Evolutionary conservation across 2,797 vertebrate genomes (phyloP), one percentile per base, ranked within the genome.

Genomic region (Leptatherina wallacei): DNA sequence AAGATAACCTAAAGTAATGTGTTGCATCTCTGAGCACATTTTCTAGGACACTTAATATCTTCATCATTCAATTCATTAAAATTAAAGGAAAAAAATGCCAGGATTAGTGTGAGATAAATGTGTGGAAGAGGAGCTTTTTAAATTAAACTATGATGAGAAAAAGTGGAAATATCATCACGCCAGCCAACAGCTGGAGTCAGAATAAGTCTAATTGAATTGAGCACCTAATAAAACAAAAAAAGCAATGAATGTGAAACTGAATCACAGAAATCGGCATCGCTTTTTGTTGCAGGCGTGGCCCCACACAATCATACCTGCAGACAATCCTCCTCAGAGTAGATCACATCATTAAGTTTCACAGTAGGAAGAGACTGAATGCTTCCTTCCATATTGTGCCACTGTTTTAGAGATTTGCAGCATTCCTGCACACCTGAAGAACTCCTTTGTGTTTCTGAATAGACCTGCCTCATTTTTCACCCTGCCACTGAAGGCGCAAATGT

Each of bases 381-480:
- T 65, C 58, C 29, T 55, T 10, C 0, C 24, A 32, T 47, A 14
- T 1, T 49, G 40, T 55, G 42, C 7, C 62, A 32, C 36, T 57
- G 64, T 65, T 77, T 74, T n/a, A 36, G 27, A 57, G 55, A 52
- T 66, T 36, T 54, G 60, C 30, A 69, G 58, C 32, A 16, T 47
- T 65, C 76, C 32, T 27, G n/a, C 29, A 44, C 82, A 85, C 84
- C 80, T 89, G 79, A 91, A 88, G 86, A 71, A 35, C 20, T 20
- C 32, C 77, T 85, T 87, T 85, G 83, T 88, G 80, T 69, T 69
- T 65, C 57, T 22, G 14, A 70, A 32, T 32, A 36, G 38, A 33
- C 5, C 22, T 5, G 67, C 54, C 58, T 35, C 12, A 1, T 62
- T 65, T 60, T 71, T 61, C 77, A 76, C 33, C 35, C 47, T 0